A percentile compares a stretch with the other conserved stretches of the same genome.
These are phyloP conservation scores for Leptosomus discolor DNA, from an alignment of 2,113 vertebrate genomes.

Conservation along the genomic window DNA sequence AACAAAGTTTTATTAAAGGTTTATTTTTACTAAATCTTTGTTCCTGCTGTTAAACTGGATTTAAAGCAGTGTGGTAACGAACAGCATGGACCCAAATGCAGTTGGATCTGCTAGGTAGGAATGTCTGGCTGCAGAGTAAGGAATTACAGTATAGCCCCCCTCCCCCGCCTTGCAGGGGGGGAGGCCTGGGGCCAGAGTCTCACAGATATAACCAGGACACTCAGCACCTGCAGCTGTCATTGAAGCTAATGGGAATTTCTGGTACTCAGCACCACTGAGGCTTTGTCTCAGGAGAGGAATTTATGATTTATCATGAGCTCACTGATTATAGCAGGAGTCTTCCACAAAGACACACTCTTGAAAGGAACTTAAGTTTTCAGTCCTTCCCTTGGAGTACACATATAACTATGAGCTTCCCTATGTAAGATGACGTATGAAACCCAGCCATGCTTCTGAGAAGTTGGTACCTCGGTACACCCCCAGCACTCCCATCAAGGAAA, in stretches of 20 bases:
- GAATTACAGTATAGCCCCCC: neutral
- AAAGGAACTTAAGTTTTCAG: neutral
- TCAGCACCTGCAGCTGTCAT: neutral
- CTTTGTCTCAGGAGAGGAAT: neutral
- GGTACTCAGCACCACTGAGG: neutral
- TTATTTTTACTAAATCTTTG: neutral
- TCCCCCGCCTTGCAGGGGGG: neutral
- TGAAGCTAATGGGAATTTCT: neutral
- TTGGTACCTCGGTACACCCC: accelerated
- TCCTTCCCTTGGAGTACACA: neutral
- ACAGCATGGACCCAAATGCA: neutral
- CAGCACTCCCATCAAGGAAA: neutral
- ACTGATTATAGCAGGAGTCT: neutral
- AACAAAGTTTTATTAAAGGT: neutral
- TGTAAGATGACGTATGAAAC: neutral
- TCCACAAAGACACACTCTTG: neutral
- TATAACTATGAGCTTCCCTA: neutral
- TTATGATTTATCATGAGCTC: neutral
- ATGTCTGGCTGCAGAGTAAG: neutral
- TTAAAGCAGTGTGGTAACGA: neutral
- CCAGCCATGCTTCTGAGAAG: neutral
- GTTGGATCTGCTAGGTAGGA: neutral
- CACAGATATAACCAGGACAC: neutral
- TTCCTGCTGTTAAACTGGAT: neutral
- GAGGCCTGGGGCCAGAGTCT: neutral